Base-by-base conservation (phyloP, 2,888 invertebrate genomes). In the Herminia tarsipennalis region DNA sequence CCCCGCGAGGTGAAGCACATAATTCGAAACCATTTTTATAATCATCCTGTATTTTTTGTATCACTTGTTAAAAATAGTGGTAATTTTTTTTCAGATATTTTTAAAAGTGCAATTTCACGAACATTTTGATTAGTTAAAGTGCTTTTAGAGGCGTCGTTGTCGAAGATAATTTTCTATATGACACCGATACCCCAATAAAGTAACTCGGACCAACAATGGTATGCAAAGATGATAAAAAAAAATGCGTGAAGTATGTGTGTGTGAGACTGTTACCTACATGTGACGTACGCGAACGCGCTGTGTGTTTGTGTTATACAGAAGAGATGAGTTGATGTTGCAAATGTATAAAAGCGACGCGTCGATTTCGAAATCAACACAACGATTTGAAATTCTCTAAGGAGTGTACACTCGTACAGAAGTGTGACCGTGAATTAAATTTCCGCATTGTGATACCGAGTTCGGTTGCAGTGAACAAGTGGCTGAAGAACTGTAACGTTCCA, bases 331-430 rank as follows among this genome's bases (percentile, higher is more conserved):
- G 88, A 88, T 89, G 87, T 85, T 86, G 86, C 88, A 83, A 84
- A 84, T 86, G 83, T 90, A 90, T 90, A 90, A 86, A 91, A 91
- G 87, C 86, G 82, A 78, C 75, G 85, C 81, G 81, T 59, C 63
- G 86, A 87, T 91, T 90, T 88, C 89, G 89, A 89, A 88, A 90
- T 90, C 89, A 88, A 81, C 91, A 91, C 72, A 90, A 81, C 85
- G 81, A 86, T 86, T 89, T 89, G 86, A 78, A 79, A 83, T 84
- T 65, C 85, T 85, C 86, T 80, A 80, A 87, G 81, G 83, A 86
- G 85, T 84, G 82, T 72, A 88, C 88, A 84, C 72, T 78, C 77
- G 73, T 64, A 61, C 50, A 56, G 50, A 56, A 72, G 77, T 69
- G 80, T 73, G 77, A 78, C 77, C 78, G 86, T 83, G 86, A 81